A percentile compares a stretch with the other conserved stretches of the same genome.
These are phyloP conservation scores for Anguilla rostrata DNA, from an alignment of 2,113 vertebrate species.

Conservation along the genomic window DNA sequence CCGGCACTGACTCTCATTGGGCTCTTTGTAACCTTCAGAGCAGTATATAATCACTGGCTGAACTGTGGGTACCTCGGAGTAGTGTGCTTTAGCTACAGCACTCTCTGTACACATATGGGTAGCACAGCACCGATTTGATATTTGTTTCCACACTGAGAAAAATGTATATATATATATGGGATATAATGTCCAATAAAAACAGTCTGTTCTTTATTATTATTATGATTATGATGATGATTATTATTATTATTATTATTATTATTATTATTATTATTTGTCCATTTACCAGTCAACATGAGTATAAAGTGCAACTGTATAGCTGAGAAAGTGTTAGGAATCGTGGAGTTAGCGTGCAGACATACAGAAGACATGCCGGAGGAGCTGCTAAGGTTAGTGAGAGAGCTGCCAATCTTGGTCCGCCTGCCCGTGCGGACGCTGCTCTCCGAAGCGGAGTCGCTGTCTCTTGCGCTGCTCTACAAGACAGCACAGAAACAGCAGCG, in stretches of 20 bases:
- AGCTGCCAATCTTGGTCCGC: constrained; percentile 77
- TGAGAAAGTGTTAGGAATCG: constrained; percentile 8
- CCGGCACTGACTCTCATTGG: no score
- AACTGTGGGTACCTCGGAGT: no score
- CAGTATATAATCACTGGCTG: no score
- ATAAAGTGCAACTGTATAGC: not conserved
- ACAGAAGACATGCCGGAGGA: constrained; percentile 85
- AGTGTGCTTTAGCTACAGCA: no score
- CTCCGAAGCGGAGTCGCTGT: constrained; percentile 80
- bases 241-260: no score
- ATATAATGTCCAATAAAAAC: not conserved
- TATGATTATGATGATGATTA: no score
- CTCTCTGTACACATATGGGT: no score
- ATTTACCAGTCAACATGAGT: not conserved
- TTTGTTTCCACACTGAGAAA: no score
- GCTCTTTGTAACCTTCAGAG: no score
- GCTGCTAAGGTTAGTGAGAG: constrained; percentile 82
- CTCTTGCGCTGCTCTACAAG: constrained; percentile 80
- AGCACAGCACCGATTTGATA: no score
- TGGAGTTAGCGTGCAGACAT: constrained; percentile 72
- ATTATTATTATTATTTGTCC: not conserved
- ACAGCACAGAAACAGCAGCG: constrained; percentile 64
- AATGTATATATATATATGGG: no score
- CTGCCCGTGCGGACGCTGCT: constrained; percentile 74
- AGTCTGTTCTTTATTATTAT: no score